A percentile compares a stretch with the other conserved stretches of the same genome.
Evolutionary conservation across 2,797 vertebrate genomes (phyloP).

Genomic region (Tamandua tetradactyla): DNA sequence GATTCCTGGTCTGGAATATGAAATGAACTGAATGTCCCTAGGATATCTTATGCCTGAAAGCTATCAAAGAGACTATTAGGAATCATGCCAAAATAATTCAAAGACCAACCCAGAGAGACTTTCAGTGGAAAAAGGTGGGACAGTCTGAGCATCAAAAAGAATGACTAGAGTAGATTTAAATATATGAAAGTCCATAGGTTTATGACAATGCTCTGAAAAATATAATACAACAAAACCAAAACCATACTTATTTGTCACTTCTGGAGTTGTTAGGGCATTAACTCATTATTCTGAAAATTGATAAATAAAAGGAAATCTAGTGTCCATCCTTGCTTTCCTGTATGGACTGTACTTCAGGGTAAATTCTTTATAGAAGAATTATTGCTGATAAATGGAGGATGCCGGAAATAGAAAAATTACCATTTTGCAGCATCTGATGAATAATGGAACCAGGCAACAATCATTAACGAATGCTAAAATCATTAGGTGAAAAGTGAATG

Average conservation of each 20-base stretch:
- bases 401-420: background rate
- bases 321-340: background rate
- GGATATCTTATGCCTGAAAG: background rate
- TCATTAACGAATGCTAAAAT: background rate
- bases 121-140: background rate
- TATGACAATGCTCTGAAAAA: background rate
- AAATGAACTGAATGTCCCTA: background rate
- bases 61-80: background rate
- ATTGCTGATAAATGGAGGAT: background rate
- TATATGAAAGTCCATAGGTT: background rate
- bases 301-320: background rate
- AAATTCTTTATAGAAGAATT: constrained; percentile 22
- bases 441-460: background rate
- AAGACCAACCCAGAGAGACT: background rate
- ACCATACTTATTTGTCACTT: background rate
- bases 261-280: background rate
- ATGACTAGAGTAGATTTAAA: background rate
- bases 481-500: background rate
- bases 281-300: background rate
- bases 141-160: background rate
- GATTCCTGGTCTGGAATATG: background rate
- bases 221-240: background rate
- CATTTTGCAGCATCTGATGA: background rate
- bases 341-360: background rate
- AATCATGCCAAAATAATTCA: background rate